phyloP scores from a whole-genome alignment of 64 coral and sea anemone genomes.

The Cladopsammia gracilis region DNA sequence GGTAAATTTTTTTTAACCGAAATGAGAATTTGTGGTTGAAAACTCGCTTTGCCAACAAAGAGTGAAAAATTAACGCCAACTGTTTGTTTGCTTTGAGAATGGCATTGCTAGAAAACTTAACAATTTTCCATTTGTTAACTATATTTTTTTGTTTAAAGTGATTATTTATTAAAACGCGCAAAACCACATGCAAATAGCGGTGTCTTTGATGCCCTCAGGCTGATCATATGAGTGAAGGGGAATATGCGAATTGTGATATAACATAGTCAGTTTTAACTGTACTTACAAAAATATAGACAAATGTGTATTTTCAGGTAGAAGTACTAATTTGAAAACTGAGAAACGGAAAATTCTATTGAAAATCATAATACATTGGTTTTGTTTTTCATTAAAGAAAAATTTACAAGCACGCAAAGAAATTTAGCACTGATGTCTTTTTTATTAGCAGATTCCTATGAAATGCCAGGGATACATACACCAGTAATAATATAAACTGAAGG shows the following conservation, averaged over 20 bases:
- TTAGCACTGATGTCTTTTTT: not conserved
- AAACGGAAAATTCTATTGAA: no score
- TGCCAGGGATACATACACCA: not conserved
- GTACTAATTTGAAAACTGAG: no score
- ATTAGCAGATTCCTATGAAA: slow-evolving; percentile 1
- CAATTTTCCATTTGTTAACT: not conserved
- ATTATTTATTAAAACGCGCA: not conserved
- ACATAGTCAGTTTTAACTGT: no score
- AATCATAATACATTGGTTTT: no score
- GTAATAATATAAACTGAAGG: not conserved
- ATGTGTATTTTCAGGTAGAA: no score
- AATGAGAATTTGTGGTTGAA: not conserved
- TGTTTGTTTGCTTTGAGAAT: no score
- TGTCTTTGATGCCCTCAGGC: not conserved
- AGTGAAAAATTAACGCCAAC: no score
- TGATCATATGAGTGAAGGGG: not conserved
- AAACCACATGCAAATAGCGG: slow-evolving; percentile 4
- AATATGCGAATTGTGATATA: not conserved
- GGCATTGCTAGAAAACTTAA: no score
- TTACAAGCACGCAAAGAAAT: no score
- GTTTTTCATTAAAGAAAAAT: no score
- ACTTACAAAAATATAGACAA: no score
- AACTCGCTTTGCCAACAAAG: no score
- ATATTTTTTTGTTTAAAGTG: not conserved
- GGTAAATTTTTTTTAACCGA: not conserved